phyloP scores from a whole-genome alignment of 2,888 invertebrate species.

The Heliconius ethilla region DNA sequence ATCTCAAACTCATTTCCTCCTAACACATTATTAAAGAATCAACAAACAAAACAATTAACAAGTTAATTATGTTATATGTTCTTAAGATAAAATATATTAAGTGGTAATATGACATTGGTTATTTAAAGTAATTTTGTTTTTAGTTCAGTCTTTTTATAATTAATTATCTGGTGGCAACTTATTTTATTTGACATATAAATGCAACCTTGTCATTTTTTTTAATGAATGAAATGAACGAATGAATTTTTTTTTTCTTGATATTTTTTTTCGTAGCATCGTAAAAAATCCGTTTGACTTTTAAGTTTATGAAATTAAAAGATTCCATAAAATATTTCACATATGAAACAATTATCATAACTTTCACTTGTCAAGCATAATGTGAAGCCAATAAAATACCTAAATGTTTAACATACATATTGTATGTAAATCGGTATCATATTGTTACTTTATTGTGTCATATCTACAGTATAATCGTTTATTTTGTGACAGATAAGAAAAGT shows the following conservation, averaged over 20 bases:
- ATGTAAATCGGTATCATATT: neutral
- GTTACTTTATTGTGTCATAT: neutral
- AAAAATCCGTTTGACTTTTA: too few relatives aligned
- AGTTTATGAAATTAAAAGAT: too few relatives aligned
- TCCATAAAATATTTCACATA: too few relatives aligned
- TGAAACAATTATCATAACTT: neutral
- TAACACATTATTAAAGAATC: slow-evolving; percentile 13
- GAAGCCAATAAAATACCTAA: neutral
- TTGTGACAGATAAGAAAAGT: neutral
- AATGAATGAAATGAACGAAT: too few relatives aligned
- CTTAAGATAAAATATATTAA: slow-evolving; percentile 13
- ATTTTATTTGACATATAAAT: neutral
- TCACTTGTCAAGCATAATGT: neutral
- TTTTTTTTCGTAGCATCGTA: too few relatives aligned
- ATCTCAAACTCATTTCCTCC: slow-evolving; percentile 19
- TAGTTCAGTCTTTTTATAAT: neutral
- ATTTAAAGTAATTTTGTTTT: neutral
- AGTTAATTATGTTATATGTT: slow-evolving; percentile 28
- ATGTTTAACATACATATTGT: neutral
- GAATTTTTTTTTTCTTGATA: too few relatives aligned
- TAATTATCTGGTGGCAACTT: neutral
- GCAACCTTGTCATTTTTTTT: too few relatives aligned
- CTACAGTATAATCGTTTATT: slow-evolving; percentile 12
- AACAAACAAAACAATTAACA: slow-evolving; percentile 43
- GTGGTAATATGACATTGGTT: neutral